These are phyloP conservation scores for Fulica atra DNA, from an alignment of 2,113 vertebrate genomes.

Conservation along the genomic window DNA sequence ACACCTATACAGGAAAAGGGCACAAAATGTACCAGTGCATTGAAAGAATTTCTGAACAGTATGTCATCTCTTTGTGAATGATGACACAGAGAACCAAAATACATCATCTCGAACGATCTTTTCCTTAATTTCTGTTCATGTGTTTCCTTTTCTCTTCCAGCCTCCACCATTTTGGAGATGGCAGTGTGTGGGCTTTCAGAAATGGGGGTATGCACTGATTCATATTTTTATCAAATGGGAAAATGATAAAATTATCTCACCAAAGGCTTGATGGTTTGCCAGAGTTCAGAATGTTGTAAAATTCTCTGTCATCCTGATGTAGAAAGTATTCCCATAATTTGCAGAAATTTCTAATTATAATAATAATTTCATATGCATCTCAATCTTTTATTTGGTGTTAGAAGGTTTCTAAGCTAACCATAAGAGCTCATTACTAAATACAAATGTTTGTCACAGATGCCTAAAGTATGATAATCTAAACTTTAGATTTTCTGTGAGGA, in stretches of 20 bases:
- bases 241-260: background rate
- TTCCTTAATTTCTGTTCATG: background rate
- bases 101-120: rapidly evolving
- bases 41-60: background rate
- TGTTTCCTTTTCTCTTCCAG: background rate
- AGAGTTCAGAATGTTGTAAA: background rate
- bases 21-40: background rate
- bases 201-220: background rate
- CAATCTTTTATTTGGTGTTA: background rate
- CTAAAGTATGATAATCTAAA: background rate
- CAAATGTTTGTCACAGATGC: background rate
- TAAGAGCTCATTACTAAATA: background rate
- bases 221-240: background rate
- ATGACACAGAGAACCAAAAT: background rate
- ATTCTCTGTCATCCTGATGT: background rate
- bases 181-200: background rate
- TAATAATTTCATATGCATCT: background rate
- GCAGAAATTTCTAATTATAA: background rate
- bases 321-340: background rate
- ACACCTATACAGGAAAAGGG: background rate
- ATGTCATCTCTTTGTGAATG: background rate
- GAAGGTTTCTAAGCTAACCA: background rate
- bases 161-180: background rate
- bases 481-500: background rate
- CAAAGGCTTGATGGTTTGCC: background rate